Conservation (phyloP, 2,797 vertebrate genomes). For the Anas acuta region DNA sequence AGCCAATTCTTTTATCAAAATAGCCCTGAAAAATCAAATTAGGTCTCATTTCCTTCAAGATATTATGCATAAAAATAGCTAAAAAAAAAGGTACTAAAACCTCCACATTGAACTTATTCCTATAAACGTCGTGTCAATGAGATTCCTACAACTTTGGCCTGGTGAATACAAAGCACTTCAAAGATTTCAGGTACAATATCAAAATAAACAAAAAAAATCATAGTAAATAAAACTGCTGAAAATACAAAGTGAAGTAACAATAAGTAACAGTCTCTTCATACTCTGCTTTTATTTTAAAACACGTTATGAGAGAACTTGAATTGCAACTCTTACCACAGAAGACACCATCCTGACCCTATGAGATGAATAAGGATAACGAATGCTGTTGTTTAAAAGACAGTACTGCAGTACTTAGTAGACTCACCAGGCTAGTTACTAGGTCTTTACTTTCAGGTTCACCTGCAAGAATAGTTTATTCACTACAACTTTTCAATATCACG, state of each 20-base stretch:
- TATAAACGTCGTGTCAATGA: not conserved
- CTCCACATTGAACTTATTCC: not conserved
- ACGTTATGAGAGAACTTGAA: not conserved
- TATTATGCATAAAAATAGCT: not conserved
- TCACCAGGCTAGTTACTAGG: not conserved
- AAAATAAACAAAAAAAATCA: no score
- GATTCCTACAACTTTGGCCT: not conserved
- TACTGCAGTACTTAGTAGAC: not conserved
- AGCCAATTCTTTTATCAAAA: not conserved
- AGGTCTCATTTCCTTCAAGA: not conserved
- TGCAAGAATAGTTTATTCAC: no score
- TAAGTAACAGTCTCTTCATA: not conserved
- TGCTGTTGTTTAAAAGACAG: not conserved
- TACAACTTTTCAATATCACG: no score
- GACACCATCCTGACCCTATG: not conserved
- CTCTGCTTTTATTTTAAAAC: not conserved
- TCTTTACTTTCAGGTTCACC: not conserved
- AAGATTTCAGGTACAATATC: not conserved
- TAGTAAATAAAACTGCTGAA: not conserved
- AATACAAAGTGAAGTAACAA: not conserved
- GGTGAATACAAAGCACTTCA: not conserved
- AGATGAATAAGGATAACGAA: not conserved
- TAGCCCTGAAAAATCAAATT: not conserved
- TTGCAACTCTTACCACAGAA: not conserved
- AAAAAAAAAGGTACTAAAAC: not conserved